Conservation (phyloP, 2,888 invertebrate genomes). For the Drepana falcataria region DNA sequence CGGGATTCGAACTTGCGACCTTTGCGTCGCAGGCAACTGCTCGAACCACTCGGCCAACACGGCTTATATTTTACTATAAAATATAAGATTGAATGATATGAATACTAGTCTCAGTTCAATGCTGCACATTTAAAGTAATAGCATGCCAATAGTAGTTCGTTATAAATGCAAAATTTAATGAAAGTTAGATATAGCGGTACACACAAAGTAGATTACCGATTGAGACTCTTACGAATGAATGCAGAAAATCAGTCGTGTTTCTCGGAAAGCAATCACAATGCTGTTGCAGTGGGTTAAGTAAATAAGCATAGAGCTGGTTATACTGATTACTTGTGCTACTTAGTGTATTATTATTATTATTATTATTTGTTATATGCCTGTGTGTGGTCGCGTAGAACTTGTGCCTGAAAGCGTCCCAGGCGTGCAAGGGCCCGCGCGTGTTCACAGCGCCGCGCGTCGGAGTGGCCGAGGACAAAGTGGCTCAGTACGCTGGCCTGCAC, state of each 20-base stretch:
- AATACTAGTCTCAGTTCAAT: too few species aligned
- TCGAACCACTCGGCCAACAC: too few species aligned
- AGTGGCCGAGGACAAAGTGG: conserved; percentile 93
- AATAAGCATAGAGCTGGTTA: conserved; percentile 40
- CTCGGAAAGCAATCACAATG: conserved; percentile 37
- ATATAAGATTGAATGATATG: too few species aligned
- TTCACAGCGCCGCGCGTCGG: conserved; percentile 92
- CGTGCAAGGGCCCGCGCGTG: conserved; percentile 89
- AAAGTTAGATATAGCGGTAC: too few species aligned
- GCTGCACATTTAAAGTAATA: too few species aligned
- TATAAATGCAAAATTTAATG: too few species aligned
- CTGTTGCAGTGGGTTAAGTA: conserved; percentile 36
- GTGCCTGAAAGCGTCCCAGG: conserved; percentile 91
- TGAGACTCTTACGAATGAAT: background rate
- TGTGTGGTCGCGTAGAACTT: conserved; percentile 91
- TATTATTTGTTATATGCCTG: conserved; percentile 14
- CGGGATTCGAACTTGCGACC: too few species aligned
- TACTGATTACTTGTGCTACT: conserved; percentile 42
- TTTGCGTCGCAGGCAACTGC: too few species aligned
- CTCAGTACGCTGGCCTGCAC: conserved; percentile 93
- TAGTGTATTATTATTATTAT: conserved; percentile 17
- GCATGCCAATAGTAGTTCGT: too few species aligned
- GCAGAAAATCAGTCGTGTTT: conserved; percentile 15
- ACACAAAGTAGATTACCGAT: too few species aligned
- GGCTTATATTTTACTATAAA: too few species aligned